Conservation (phyloP, 2,888 invertebrate species). For the Tanytarsus gracilentus region DNA sequence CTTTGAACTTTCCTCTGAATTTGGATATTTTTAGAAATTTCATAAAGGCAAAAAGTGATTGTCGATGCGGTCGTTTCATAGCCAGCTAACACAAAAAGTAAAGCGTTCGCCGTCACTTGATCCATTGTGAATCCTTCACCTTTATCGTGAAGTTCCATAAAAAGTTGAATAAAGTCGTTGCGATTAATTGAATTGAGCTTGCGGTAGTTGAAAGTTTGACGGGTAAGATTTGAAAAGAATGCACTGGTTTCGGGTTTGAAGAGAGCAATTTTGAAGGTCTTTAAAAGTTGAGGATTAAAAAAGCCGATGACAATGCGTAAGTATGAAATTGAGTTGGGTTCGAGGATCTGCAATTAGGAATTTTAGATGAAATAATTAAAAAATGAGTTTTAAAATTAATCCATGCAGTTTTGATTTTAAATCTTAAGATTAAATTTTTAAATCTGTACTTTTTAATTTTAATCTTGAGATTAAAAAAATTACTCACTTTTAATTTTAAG, state of each 20-base stretch:
- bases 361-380: no score
- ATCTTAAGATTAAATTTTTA: no score
- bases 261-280: constrained; percentile 31
- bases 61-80: constrained; percentile 44
- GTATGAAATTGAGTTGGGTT: constrained; percentile 31
- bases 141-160: constrained; percentile 43
- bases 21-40: constrained; percentile 42
- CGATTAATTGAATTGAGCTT: constrained; percentile 40
- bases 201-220: constrained; percentile 42
- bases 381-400: no score
- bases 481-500: no score
- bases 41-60: constrained; percentile 41
- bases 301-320: constrained; percentile 31
- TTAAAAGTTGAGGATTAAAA: constrained; percentile 30
- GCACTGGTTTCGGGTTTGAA: constrained; percentile 32
- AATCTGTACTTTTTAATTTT: no score
- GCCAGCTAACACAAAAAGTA: background rate
- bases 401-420: no score
- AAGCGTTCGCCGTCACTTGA: background rate
- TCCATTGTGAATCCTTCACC: background rate
- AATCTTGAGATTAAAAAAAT: no score
- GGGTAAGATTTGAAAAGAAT: constrained; percentile 40
- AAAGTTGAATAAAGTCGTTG: constrained; percentile 44
- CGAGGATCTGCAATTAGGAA: no score
- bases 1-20: constrained; percentile 37